Evolutionary conservation across 2,888 invertebrate species (phyloP).

Genomic region (Nomada fabriciana): DNA sequence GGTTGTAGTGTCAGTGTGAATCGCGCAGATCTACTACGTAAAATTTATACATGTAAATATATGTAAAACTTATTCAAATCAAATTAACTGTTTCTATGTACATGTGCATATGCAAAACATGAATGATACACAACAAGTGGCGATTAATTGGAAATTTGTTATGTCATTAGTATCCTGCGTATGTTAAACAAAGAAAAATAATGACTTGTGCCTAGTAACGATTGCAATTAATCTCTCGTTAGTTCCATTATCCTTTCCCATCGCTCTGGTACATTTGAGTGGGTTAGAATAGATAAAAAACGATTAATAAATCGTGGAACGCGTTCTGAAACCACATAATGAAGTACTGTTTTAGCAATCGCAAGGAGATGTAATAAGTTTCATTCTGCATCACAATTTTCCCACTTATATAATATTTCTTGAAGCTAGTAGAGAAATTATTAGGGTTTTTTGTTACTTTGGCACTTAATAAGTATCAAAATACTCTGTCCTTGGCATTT

Average conservation of each 20-base stretch:
- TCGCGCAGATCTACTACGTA: too few species aligned
- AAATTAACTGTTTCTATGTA: too few species aligned
- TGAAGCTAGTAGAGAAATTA: too few species aligned
- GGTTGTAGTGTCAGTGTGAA: too few species aligned
- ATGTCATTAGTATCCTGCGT: not conserved
- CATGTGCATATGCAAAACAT: too few species aligned
- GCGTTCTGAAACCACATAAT: constrained; percentile 14
- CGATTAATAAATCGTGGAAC: constrained; percentile 13
- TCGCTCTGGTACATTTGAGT: not conserved
- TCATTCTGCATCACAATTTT: not conserved
- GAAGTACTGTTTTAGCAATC: not conserved
- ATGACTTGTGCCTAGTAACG: not conserved
- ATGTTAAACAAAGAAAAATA: not conserved
- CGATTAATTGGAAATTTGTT: not conserved
- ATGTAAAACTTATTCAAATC: too few species aligned
- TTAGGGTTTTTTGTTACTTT: too few species aligned
- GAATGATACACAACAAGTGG: not conserved
- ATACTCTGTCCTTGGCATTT: too few species aligned
- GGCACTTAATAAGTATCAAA: too few species aligned
- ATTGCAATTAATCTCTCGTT: constrained; percentile 6
- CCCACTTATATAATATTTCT: too few species aligned
- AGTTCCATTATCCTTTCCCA: constrained; percentile 1
- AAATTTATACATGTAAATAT: too few species aligned
- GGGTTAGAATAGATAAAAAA: constrained; percentile 12
- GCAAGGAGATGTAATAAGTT: not conserved